These are phyloP conservation scores for Drosophila neonasuta DNA, from an alignment of 2,888 invertebrate genomes.

Conservation along the genomic window DNA sequence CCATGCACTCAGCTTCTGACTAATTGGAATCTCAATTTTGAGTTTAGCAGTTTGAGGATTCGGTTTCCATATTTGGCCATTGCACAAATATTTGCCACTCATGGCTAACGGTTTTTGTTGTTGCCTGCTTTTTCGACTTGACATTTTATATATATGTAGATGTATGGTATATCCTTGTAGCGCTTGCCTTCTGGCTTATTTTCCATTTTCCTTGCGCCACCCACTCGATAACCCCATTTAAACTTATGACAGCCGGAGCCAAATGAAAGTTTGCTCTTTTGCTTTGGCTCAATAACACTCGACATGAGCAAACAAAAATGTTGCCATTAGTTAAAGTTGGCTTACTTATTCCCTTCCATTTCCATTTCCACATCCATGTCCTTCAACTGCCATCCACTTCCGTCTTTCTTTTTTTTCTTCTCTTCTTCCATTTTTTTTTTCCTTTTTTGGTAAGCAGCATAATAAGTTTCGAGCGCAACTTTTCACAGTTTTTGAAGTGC, in stretches of 20 bases:
- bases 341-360: slow-evolving; percentile 29
- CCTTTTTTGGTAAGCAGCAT: slow-evolving; percentile 24
- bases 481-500: slow-evolving; percentile 55
- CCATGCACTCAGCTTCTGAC: slow-evolving; percentile 8
- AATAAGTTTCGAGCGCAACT: slow-evolving; percentile 63
- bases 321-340: slow-evolving; percentile 64
- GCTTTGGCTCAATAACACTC: slow-evolving; percentile 65
- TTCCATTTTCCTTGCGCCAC: slow-evolving; percentile 13
- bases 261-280: slow-evolving; percentile 65
- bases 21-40: slow-evolving; percentile 21
- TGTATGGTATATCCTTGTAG: background rate
- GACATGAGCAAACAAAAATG: slow-evolving; percentile 64
- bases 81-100: slow-evolving; percentile 42
- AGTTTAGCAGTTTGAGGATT: slow-evolving; percentile 6
- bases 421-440: too few species aligned
- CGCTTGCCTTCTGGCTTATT: background rate
- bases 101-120: slow-evolving; percentile 12
- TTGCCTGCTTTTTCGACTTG: slow-evolving; percentile 40
- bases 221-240: slow-evolving; percentile 60
- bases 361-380: background rate
- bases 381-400: slow-evolving; percentile 18
- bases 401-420: slow-evolving; percentile 2
- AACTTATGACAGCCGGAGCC: slow-evolving; percentile 70
- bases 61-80: slow-evolving; percentile 20
- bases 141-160: slow-evolving; percentile 31